Evolutionary conservation across 2,797 vertebrate species (phyloP).

Genomic region (Brachyalestes nurse): DNA sequence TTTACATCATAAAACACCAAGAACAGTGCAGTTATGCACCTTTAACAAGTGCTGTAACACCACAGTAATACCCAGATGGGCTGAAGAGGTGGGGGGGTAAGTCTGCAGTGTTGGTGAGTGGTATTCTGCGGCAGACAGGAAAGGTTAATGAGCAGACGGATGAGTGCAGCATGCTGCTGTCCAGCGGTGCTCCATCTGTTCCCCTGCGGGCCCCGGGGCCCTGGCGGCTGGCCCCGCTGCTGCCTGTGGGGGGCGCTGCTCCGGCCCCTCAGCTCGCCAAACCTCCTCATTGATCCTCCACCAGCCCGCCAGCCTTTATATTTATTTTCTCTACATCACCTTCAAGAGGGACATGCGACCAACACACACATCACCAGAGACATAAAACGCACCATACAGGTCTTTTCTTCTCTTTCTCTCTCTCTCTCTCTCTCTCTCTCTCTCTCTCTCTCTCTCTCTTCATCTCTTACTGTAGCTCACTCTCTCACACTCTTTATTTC

Average conservation of each 20-base stretch:
- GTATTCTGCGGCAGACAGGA: constrained; percentile 53
- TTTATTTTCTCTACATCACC: not conserved
- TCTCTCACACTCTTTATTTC: too few species aligned
- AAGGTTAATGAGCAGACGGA: constrained; percentile 67
- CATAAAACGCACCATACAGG: not conserved
- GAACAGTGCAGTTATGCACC: not conserved
- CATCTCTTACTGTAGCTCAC: not conserved
- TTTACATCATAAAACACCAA: too few species aligned
- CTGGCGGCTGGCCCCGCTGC: not conserved
- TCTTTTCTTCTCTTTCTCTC: not conserved
- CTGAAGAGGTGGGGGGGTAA: not conserved
- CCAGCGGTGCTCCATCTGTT: constrained; percentile 32
- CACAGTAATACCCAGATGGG: not conserved
- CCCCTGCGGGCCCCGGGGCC: not conserved
- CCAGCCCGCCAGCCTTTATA: constrained; percentile 8
- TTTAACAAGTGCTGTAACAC: not conserved
- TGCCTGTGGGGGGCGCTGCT: not conserved
- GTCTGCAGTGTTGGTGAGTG: constrained; percentile 18
- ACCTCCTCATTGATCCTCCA: not conserved
- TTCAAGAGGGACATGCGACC: not conserved
- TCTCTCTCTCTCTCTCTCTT: too few species aligned
- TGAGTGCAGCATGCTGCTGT: constrained; percentile 50
- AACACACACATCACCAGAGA: not conserved
- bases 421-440: not conserved
- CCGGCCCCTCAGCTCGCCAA: not conserved